Evolutionary conservation across 2,797 vertebrate species (phyloP).

Genomic region (Lutjanus argentimaculatus): DNA sequence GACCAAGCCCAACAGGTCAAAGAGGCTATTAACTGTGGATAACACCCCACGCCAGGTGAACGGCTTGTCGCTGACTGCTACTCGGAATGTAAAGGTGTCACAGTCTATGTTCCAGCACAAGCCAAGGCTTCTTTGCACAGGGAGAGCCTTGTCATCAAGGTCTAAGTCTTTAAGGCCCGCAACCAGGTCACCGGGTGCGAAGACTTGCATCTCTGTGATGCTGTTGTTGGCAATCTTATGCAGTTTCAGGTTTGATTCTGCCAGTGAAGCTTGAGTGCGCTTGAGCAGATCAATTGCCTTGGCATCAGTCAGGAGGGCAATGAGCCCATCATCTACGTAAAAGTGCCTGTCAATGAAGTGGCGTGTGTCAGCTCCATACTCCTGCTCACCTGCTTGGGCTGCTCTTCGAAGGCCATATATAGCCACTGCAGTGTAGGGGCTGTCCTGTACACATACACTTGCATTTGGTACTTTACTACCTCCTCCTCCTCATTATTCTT

Average conservation of each 20-base stretch:
- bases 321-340: slow-evolving; percentile 37
- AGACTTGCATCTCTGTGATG: too few relatives aligned
- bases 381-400: slow-evolving; percentile 10
- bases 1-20: too few relatives aligned
- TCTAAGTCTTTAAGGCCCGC: not conserved
- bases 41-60: too few relatives aligned
- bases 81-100: not conserved
- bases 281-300: slow-evolving; percentile 25
- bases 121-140: not conserved
- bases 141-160: not conserved
- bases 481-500: too few relatives aligned
- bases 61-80: not conserved
- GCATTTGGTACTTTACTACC: too few relatives aligned
- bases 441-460: slow-evolving; percentile 17
- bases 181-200: too few relatives aligned
- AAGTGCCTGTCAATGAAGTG: slow-evolving; percentile 38
- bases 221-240: too few relatives aligned
- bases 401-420: slow-evolving; percentile 9
- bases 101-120: not conserved
- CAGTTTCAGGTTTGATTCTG: not conserved
- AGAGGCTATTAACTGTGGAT: too few relatives aligned
- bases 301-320: not conserved
- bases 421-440: slow-evolving; percentile 12
- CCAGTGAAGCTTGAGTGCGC: not conserved
- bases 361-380: not conserved